These are phyloP conservation scores for Drosophila parvula DNA, from an alignment of 1,140 invertebrate species.

Conservation along the genomic window DNA sequence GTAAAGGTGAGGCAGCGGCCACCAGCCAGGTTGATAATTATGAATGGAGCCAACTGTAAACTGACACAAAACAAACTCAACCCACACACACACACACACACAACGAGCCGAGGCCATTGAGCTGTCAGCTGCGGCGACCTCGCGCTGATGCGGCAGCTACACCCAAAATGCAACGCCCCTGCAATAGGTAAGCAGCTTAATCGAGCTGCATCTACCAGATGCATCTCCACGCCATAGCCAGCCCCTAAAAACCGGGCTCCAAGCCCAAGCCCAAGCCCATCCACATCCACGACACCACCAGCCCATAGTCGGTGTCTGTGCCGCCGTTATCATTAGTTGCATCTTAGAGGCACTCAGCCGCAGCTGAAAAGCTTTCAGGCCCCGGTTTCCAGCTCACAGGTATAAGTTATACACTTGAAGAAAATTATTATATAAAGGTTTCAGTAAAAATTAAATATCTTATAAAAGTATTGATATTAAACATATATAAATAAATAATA, in stretches of 20 bases:
- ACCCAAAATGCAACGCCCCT: constrained; percentile 78
- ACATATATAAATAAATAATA: not conserved
- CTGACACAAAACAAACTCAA: constrained; percentile 67
- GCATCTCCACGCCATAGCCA: constrained; percentile 33
- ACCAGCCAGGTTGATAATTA: constrained; percentile 68
- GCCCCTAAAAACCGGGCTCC: constrained; percentile 38
- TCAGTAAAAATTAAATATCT: not conserved
- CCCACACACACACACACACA: constrained; percentile 44
- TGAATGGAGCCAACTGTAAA: constrained; percentile 79
- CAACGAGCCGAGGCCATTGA: constrained; percentile 59
- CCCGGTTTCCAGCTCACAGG: constrained; percentile 11
- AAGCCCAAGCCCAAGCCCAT: constrained; percentile 7
- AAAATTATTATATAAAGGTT: not conserved
- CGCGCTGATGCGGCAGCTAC: constrained; percentile 79
- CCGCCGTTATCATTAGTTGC: constrained; percentile 80
- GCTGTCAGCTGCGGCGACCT: constrained; percentile 71
- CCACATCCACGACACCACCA: constrained; percentile 18
- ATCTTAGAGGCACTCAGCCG: constrained; percentile 81
- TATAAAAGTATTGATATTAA: not conserved
- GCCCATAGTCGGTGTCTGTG: constrained; percentile 35
- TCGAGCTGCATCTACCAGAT: constrained; percentile 56
- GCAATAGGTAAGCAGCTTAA: constrained; percentile 77
- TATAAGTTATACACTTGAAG: constrained; percentile 6
- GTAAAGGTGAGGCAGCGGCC: constrained; percentile 33
- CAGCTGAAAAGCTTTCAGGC: constrained; percentile 75